Percentiles rank a stretch among this genome's conserved stretches.
These are phyloP conservation scores for Lepisosteus osseus DNA, from an alignment of 2,113 vertebrate species.

Conservation along the genomic window DNA sequence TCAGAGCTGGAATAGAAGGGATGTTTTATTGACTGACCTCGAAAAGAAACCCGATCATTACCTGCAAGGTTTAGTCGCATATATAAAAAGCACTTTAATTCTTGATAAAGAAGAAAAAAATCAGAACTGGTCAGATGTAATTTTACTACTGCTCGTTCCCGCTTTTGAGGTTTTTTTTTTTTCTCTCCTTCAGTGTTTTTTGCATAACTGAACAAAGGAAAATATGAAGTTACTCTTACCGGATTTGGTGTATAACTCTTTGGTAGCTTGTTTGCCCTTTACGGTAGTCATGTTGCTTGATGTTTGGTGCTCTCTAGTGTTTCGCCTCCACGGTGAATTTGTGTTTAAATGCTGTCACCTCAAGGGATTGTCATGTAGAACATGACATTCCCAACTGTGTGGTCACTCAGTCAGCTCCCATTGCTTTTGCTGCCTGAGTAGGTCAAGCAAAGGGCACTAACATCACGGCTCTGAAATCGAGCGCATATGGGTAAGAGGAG, in stretches of 20 bases:
- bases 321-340: no score
- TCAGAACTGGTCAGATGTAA: background rate
- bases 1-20: no score
- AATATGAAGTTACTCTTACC: no score
- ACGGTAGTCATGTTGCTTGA: background rate
- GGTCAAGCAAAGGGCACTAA: background rate
- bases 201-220: conserved; percentile 17
- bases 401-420: background rate
- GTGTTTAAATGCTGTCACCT: no score
- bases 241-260: no score
- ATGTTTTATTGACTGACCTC: background rate
- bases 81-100: conserved; percentile 26
- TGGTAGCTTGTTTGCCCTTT: no score
- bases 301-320: background rate
- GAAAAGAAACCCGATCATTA: background rate
- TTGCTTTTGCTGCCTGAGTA: background rate
- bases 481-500: no score
- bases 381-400: background rate
- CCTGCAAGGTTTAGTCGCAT: no score
- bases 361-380: background rate
- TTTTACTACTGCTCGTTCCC: background rate
- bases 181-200: conserved; percentile 20
- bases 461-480: no score
- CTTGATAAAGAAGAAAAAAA: background rate
- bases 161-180: background rate